phyloP scores from a whole-genome alignment of 2,113 vertebrate genomes.

The Amphiprion ocellaris region DNA sequence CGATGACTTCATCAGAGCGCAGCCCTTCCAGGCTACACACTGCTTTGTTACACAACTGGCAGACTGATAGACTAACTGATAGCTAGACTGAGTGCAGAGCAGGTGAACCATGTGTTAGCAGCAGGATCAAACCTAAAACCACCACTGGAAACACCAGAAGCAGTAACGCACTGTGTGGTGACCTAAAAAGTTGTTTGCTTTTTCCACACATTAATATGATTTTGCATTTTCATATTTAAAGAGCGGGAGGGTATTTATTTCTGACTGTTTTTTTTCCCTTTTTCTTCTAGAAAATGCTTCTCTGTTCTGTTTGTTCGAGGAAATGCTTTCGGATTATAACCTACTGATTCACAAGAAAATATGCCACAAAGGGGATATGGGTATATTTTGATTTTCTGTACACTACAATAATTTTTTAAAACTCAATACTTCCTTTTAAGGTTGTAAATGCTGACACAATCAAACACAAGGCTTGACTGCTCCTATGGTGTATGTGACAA shows the following conservation, averaged over 20 bases:
- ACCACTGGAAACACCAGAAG: not conserved
- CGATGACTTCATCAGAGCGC: conserved; percentile 73
- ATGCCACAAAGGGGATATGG: not conserved
- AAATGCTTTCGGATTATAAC: not conserved
- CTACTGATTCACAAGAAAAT: conserved; percentile 1
- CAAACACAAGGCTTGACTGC: too few relatives aligned
- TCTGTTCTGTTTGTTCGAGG: not conserved
- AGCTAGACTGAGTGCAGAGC: not conserved
- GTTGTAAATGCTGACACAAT: too few relatives aligned
- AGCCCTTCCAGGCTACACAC: conserved; percentile 15
- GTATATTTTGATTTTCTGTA: not conserved
- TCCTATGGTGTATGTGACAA: conserved; percentile 17
- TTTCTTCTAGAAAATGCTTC: not conserved
- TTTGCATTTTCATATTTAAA: not conserved
- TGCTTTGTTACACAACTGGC: conserved; percentile 28
- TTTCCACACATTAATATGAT: not conserved
- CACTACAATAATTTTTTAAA: too few relatives aligned
- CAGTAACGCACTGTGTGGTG: not conserved
- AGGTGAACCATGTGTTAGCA: not conserved
- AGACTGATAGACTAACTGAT: conserved; percentile 3
- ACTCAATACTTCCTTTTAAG: too few relatives aligned
- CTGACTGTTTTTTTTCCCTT: not conserved
- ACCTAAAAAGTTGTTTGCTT: not conserved
- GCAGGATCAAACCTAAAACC: not conserved
- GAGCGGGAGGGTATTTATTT: not conserved